These are phyloP conservation scores for Pseudolaguvia tuberculata DNA, from an alignment of 2,113 vertebrate species.

Conservation along the genomic window DNA sequence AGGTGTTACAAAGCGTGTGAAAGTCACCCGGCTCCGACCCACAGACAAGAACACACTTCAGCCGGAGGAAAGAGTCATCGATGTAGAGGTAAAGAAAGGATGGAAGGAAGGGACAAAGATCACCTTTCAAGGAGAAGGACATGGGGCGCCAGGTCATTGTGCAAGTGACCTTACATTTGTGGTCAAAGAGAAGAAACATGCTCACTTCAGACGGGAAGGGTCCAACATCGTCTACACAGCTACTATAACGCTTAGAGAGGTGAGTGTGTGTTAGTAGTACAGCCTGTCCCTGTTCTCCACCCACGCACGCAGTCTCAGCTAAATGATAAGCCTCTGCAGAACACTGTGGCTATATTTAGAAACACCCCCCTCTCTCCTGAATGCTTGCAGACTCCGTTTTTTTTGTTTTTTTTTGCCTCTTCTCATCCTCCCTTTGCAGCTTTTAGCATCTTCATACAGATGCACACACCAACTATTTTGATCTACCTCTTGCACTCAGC, in stretches of 20 bases:
- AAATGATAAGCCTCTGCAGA: conserved; percentile 68
- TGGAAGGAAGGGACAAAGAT: conserved; percentile 97
- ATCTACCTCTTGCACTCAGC: conserved; percentile 48
- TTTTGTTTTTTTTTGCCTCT: conserved; percentile 5
- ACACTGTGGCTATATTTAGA: conserved; percentile 70
- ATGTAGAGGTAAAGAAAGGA: conserved; percentile 94
- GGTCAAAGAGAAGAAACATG: conserved; percentile 88
- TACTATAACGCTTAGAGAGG: conserved; percentile 88
- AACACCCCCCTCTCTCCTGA: conserved; percentile 50
- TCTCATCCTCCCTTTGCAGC: conserved; percentile 36
- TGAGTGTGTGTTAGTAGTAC: conserved; percentile 59
- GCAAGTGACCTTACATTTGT: conserved; percentile 92
- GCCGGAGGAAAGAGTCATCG: conserved; percentile 89
- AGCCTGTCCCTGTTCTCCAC: conserved; percentile 50
- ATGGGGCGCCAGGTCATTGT: conserved; percentile 81
- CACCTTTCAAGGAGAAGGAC: conserved; percentile 92
- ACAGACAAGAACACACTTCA: conserved; percentile 80
- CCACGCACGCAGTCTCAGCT: conserved; percentile 47
- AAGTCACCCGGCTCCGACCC: conserved; percentile 85
- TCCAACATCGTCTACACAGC: conserved; percentile 88
- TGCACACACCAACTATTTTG: background rate
- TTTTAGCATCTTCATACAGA: conserved; percentile 37
- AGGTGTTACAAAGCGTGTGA: conserved; percentile 90
- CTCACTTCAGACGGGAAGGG: conserved; percentile 86
- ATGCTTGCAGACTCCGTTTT: conserved; percentile 49